phyloP scores from a whole-genome alignment of 1,140 invertebrate genomes.

The Drosophila tropicalis region DNA sequence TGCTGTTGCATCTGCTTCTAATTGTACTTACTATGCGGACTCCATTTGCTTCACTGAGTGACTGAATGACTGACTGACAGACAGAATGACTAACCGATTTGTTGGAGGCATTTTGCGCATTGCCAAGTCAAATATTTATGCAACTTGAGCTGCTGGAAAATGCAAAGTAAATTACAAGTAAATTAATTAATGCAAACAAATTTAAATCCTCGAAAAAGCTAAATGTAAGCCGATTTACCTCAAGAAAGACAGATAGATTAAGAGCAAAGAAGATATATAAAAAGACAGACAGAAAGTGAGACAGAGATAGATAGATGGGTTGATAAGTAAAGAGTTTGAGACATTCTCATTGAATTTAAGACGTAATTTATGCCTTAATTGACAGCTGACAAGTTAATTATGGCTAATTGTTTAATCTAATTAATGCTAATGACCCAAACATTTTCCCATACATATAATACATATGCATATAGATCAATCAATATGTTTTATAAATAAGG shows the following conservation, averaged over 20 bases:
- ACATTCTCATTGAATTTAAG: slow-evolving; percentile 27
- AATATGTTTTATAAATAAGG: background rate
- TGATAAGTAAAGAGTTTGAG: background rate
- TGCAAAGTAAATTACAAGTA: slow-evolving; percentile 59
- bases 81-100: slow-evolving; percentile 32
- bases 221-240: slow-evolving; percentile 48
- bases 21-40: slow-evolving; percentile 73
- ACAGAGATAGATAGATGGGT: background rate
- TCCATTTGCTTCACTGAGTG: slow-evolving; percentile 31
- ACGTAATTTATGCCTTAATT: slow-evolving; percentile 53
- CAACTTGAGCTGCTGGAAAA: slow-evolving; percentile 32
- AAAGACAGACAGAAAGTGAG: background rate
- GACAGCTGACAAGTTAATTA: slow-evolving; percentile 75
- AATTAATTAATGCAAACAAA: slow-evolving; percentile 74
- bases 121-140: slow-evolving; percentile 75
- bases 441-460: background rate
- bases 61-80: slow-evolving; percentile 29
- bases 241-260: slow-evolving; percentile 15
- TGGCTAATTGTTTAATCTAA: slow-evolving; percentile 62
- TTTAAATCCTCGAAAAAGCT: slow-evolving; percentile 28
- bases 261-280: background rate
- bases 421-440: slow-evolving; percentile 61
- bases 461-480: background rate
- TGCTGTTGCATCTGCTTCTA: slow-evolving; percentile 48
- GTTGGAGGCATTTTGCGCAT: slow-evolving; percentile 29